Evolutionary conservation across 1,140 invertebrate species (phyloP), one percentile per base, ranked within the genome.

Genomic region (Diachasma alloeum): DNA sequence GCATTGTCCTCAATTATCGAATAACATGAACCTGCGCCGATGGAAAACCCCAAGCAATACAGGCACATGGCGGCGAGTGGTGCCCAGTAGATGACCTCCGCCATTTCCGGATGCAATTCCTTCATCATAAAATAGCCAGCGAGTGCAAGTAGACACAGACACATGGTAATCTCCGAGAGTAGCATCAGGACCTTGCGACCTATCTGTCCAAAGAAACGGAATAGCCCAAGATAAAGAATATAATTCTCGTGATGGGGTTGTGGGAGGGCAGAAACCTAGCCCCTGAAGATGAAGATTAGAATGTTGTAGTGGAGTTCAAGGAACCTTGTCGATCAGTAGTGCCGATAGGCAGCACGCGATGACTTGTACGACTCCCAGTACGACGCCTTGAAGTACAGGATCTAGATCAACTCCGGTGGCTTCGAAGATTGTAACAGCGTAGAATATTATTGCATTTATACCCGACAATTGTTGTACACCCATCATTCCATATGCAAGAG

Each of bases 311-410:
- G 44, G 31, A 70, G 46, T 73, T 56, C 36, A 39, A 36, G 63
- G 56, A 81, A 81, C 91, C 86, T 87, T 92, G 83, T 93, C 93
- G 71, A 97, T 93, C 56, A 95, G 82, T 69, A 92, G 72, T 0
- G 92, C 89, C 9, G 93, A 92, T 0, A 92, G 84, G n/a, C 92
- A 85, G 15, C 94, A 95, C 11, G 92, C 91, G 0, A 93, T 48
- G 9, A 97, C 92, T 86, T 96, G 94, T 22, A 96, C 93, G 19
- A 89, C 85, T 0, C 94, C 96, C 19, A 97, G 91, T 69, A 96
- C 91, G 56, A 97, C 91, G 48, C 91, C 86, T 15, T 87, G 82
- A 4, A 87, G 22, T 59, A 86, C 80, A 0, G 90, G 77, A 72
- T 90, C 83, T 22, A 92, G 75, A 10, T 81, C 74, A 24, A 86